These are phyloP conservation scores for Tachina lurida DNA, from an alignment of 2,888 invertebrate genomes.

Conservation along the genomic window DNA sequence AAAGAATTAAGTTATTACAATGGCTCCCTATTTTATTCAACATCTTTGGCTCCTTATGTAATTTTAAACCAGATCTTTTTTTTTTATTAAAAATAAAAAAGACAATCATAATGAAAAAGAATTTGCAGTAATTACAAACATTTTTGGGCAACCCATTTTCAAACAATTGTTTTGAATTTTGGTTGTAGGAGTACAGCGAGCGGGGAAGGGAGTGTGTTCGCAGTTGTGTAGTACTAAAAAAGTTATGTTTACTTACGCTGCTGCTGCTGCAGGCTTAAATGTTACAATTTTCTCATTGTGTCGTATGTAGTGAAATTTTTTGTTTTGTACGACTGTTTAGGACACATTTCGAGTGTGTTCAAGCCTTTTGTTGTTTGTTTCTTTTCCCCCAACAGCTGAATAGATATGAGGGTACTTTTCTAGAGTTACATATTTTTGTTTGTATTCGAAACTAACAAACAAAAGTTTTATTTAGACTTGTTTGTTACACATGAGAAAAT, in stretches of 20 bases:
- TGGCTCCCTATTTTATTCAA: slow-evolving; percentile 28
- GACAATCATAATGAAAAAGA: slow-evolving; percentile 33
- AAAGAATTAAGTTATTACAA: slow-evolving; percentile 64
- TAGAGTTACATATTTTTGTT: slow-evolving; percentile 56
- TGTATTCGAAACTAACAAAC: slow-evolving; percentile 62
- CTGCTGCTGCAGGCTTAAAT: slow-evolving; percentile 58
- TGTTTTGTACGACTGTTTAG: slow-evolving; percentile 55
- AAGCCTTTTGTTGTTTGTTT: slow-evolving; percentile 61
- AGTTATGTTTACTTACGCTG: slow-evolving; percentile 6
- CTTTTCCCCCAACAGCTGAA: slow-evolving; percentile 8
- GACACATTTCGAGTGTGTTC: slow-evolving; percentile 70
- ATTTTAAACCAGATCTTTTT: slow-evolving; percentile 15
- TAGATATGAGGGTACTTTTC: slow-evolving; percentile 39
- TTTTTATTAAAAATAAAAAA: slow-evolving; percentile 6
- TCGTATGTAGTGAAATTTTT: neutral
- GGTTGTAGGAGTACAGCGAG: neutral
- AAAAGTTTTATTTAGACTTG: slow-evolving; percentile 68
- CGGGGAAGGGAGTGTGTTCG: neutral
- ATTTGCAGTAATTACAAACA: slow-evolving; percentile 58
- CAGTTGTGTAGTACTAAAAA: slow-evolving; percentile 34
- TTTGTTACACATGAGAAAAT: slow-evolving; percentile 69
- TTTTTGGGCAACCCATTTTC: slow-evolving; percentile 22
- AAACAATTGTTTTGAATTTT: slow-evolving; percentile 40
- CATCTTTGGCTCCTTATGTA: slow-evolving; percentile 18
- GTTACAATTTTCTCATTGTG: slow-evolving; percentile 16